Evolutionary conservation across 2,888 invertebrate genomes (phyloP).

Genomic region (Plagodis dolabraria): DNA sequence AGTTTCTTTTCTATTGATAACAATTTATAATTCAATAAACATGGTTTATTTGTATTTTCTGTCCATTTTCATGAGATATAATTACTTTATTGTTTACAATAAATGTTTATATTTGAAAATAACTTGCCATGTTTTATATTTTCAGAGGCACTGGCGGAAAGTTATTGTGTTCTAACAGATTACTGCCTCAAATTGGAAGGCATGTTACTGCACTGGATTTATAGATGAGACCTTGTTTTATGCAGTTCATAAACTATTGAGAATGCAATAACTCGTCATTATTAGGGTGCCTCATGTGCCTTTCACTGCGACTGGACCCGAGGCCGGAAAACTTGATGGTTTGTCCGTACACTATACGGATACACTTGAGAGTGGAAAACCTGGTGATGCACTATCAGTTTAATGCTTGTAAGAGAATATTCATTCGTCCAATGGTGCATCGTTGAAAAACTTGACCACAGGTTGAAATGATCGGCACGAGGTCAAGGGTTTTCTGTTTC

Average conservation of each 20-base stretch:
- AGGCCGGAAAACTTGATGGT: slow-evolving; percentile 85
- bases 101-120: slow-evolving; percentile 42
- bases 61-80: background rate
- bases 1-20: slow-evolving; percentile 55
- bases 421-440: slow-evolving; percentile 68
- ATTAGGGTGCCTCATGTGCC: slow-evolving; percentile 83
- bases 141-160: slow-evolving; percentile 95
- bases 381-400: slow-evolving; percentile 80
- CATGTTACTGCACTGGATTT: slow-evolving; percentile 78
- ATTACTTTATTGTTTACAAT: slow-evolving; percentile 9
- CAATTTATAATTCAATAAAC: too few species aligned
- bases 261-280: slow-evolving; percentile 86
- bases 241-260: slow-evolving; percentile 68
- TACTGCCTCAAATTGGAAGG: slow-evolving; percentile 78
- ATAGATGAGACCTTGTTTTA: slow-evolving; percentile 68
- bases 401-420: slow-evolving; percentile 43
- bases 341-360: slow-evolving; percentile 77
- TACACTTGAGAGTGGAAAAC: slow-evolving; percentile 83
- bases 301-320: slow-evolving; percentile 82
- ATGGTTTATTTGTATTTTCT: background rate
- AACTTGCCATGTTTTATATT: slow-evolving; percentile 80
- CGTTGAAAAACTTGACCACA: slow-evolving; percentile 84
- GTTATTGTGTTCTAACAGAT: slow-evolving; percentile 86
- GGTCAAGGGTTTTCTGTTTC: slow-evolving; percentile 85
- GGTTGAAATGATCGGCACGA: slow-evolving; percentile 72